Conservation (phyloP, 2,797 vertebrate genomes). For the Rhabdophis nuchalis region DNA sequence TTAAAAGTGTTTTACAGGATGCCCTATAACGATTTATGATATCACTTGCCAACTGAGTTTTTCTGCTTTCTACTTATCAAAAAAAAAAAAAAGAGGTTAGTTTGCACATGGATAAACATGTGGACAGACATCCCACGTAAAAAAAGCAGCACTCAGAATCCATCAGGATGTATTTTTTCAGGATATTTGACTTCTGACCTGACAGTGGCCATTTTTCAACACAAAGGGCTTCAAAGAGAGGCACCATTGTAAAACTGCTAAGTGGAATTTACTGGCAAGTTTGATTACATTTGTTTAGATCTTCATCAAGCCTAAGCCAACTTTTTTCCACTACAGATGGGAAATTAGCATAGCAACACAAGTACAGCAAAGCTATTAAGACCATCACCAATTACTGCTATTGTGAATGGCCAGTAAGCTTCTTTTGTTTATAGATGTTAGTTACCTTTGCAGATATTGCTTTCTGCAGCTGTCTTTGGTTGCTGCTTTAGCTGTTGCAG, state of each 20-base stretch:
- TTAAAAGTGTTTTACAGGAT: not conserved
- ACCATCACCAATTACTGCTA: not conserved
- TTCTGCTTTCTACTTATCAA: not conserved
- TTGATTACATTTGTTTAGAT: not conserved
- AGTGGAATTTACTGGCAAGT: not conserved
- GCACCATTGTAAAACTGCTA: not conserved
- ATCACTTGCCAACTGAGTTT: not conserved
- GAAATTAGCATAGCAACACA: not conserved
- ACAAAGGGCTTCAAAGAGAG: not conserved
- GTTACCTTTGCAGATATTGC: not conserved
- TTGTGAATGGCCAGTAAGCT: not conserved
- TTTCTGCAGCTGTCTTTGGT: not conserved
- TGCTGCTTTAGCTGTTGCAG: not conserved
- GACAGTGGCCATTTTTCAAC: not conserved
- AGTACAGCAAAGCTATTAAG: not conserved
- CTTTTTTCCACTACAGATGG: not conserved
- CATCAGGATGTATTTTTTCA: not conserved
- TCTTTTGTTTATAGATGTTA: not conserved
- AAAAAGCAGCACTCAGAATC: not conserved
- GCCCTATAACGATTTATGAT: not conserved
- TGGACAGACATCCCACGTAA: not conserved
- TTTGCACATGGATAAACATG: not conserved
- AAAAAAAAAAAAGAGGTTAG: not conserved
- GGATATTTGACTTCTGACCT: not conserved
- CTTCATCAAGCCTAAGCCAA: not conserved